Evolutionary conservation across 2,888 invertebrate species (phyloP), one percentile per base, ranked within the genome.

Genomic region (Drosophila siamana): DNA sequence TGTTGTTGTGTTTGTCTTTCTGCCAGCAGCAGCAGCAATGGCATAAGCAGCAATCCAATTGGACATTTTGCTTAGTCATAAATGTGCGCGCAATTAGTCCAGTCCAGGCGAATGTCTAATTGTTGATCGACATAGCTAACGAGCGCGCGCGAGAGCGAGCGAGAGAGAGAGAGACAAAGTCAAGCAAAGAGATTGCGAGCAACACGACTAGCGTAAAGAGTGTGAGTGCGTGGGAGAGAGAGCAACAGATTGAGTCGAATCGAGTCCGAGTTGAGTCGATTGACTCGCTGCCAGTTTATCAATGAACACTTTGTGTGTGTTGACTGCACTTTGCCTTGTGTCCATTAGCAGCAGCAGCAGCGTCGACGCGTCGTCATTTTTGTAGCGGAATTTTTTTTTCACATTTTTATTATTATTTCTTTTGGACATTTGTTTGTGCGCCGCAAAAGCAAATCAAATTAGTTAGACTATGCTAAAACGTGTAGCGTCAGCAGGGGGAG

Each of bases 51-150:
- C 43, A 74, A 74, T 68, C 65, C 71, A 78, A 74, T 86, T 69
- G 87, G 78, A 72, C 71, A 68, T 84, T 86, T 80, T 33, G 78
- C 78, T 82, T 82, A 82, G 85, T 82, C 87, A 87, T 81, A 80
- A 68, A 63, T 64, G 50, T 79, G 68, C 79, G 83, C 71, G 75
- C 79, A 80, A 75, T 85, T 82, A 75, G 72, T 75, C 51, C 82
- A 74, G 62, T 72, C 43, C 62, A 67, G 41, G 47, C 57, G 44
- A 67, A 63, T 67, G 55, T 67, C 62, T 59, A 68, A 75, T 63
- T 72, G 63, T 47, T 33, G 63, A 77, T 77, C 78, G 48, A 30
- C 13, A 43, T 8, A 62, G 24, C 24, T 19, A 38, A 40, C 9
- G 30, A 33, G 43, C 33, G 8, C 4, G 6, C 33, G 43, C 16